Percentiles rank a stretch among this genome's conserved stretches.
Conservation (phyloP, 2,888 invertebrate species). For the Melinaea marsaeus region DNA sequence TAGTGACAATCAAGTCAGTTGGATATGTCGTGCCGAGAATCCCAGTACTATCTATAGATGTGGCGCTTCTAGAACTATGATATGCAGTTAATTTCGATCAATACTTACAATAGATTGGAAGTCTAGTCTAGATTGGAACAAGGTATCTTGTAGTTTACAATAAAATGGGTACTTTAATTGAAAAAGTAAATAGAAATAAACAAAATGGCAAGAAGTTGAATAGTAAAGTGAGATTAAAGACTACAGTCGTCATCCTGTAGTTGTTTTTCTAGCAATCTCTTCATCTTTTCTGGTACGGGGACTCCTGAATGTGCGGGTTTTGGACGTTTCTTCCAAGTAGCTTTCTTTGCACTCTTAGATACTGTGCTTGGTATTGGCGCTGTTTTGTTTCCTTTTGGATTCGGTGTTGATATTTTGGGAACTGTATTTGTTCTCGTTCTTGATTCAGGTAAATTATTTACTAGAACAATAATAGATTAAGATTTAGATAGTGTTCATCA, state of each 20-base stretch:
- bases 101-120: too few relatives aligned
- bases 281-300: slow-evolving; percentile 67
- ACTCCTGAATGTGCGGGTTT: slow-evolving; percentile 69
- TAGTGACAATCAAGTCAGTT: too few relatives aligned
- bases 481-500: not conserved
- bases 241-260: slow-evolving; percentile 44
- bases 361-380: slow-evolving; percentile 44
- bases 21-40: too few relatives aligned
- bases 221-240: slow-evolving; percentile 17
- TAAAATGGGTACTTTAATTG: too few relatives aligned
- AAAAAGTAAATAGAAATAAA: too few relatives aligned
- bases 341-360: slow-evolving; percentile 54
- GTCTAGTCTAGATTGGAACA: too few relatives aligned
- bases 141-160: too few relatives aligned
- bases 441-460: slow-evolving; percentile 32
- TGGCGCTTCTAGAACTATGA: too few relatives aligned
- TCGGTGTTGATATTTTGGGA: slow-evolving; percentile 52
- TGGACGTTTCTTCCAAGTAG: slow-evolving; percentile 54
- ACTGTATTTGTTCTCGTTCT: slow-evolving; percentile 45
- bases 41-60: too few relatives aligned
- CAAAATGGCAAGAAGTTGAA: too few relatives aligned
- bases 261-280: slow-evolving; percentile 47
- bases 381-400: slow-evolving; percentile 52
- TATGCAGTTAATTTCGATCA: too few relatives aligned
- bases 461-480: slow-evolving; percentile 34